Base-by-base conservation (phyloP, 2,797 vertebrate species). In the Falco concolor region DNA sequence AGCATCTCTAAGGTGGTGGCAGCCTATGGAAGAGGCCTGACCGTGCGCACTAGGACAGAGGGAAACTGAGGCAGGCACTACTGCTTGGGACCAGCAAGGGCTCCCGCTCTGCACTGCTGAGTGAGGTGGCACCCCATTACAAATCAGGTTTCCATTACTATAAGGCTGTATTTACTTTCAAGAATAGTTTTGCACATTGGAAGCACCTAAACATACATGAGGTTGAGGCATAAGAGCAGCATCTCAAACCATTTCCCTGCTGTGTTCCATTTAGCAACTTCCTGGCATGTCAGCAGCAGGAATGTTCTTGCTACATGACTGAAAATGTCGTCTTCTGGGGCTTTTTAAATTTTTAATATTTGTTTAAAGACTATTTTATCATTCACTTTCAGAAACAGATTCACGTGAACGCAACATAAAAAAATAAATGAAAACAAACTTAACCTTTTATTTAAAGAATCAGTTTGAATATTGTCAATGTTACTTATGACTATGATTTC, bases 111-210 rank as follows among this genome's bases (percentile, higher is more conserved):
- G 69, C 23, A 8, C 38, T 23, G 49, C 34, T 16, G 30, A 32
- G 40, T 2, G 10, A 19, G 13, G 42, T 6, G 8, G 34, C 0
- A 0, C 44, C 61, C 8, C 2, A 7, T 9, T 9, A n/a, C 67
- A 67, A 21, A 44, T 14, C 20, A 8, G 17, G 32, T 28, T 18
- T 50, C 44, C 2, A 34, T 22, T 25, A 42, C 57, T 24, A 0
- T 10, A 22, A 17, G 45, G 61, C 57, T 67, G 42, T 7, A 23
- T 65, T 88, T 65, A 54, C n/a, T 27, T 10, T 60, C 69, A 56
- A 47, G 25, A 61, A 38, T 0, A 50, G 44, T 19, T 47, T 17
- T 59, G 28, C 22, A 34, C 15, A 6, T 11, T 12, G 32, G 27
- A 54, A 82, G 56, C n/a, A 57, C 6, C 34, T 44, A 12, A 49